A percentile compares a stretch with the other conserved stretches of the same genome.
phyloP scores from a whole-genome alignment of 2,888 invertebrate species.

The Thymelicus sylvestris region DNA sequence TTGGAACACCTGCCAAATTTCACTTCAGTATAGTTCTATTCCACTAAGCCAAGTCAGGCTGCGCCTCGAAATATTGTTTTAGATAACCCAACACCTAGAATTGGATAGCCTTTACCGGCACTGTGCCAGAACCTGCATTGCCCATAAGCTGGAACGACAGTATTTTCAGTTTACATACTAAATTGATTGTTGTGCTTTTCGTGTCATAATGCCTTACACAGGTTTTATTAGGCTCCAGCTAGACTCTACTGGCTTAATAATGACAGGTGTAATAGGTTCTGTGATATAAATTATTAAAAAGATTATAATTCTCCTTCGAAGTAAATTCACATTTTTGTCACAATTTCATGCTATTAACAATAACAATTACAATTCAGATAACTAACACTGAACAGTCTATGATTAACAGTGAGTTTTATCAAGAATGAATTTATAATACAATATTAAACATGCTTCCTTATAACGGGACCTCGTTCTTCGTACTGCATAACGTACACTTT shows the following conservation, averaged over 20 bases:
- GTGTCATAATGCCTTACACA: conserved; percentile 17
- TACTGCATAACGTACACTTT: not conserved
- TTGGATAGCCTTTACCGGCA: conserved; percentile 33
- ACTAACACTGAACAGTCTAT: too few species aligned
- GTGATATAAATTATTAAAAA: too few species aligned
- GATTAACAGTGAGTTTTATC: too few species aligned
- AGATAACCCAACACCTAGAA: conserved; percentile 36
- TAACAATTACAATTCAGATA: too few species aligned
- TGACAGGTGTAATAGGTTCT: too few species aligned
- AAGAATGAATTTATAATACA: not conserved
- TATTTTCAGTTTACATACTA: conserved; percentile 27
- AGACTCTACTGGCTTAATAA: too few species aligned
- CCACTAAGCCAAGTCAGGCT: conserved; percentile 26
- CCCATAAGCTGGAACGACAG: conserved; percentile 26
- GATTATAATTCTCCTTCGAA: too few species aligned
- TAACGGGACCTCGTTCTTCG: not conserved
- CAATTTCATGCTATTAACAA: not conserved
- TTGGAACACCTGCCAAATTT: conserved; percentile 31
- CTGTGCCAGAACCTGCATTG: conserved; percentile 31
- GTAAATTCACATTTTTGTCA: not conserved
- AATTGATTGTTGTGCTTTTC: conserved; percentile 30
- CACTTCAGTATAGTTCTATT: conserved; percentile 22
- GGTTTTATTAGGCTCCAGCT: not conserved
- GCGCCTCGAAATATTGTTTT: conserved; percentile 35
- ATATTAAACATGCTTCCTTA: not conserved